Conservation (phyloP, 2,113 vertebrate genomes). For the Neodontobutis hainanensis region DNA sequence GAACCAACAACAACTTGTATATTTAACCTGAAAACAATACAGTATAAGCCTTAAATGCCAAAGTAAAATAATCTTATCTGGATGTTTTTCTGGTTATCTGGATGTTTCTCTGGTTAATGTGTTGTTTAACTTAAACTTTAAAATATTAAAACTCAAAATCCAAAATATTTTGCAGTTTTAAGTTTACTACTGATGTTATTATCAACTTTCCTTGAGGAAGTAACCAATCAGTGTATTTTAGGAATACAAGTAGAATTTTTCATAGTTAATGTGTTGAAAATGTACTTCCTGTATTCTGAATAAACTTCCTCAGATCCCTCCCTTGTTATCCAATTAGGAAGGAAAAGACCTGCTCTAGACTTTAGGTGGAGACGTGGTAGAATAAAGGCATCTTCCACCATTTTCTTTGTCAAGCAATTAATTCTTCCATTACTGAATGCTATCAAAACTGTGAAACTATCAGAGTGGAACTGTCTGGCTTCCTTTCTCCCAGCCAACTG, state of each 20-base stretch:
- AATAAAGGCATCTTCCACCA: not conserved
- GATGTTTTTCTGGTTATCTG: too few relatives aligned
- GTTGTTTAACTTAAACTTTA: slow-evolving; percentile 15
- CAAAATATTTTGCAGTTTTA: not conserved
- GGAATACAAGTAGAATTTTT: slow-evolving; percentile 18
- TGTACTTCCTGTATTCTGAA: slow-evolving; percentile 56
- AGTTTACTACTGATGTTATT: slow-evolving; percentile 13
- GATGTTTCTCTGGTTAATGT: slow-evolving; percentile 13
- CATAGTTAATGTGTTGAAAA: slow-evolving; percentile 55
- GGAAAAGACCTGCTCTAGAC: slow-evolving; percentile 42
- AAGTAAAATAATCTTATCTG: slow-evolving; percentile 9
- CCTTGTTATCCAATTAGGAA: slow-evolving; percentile 65
- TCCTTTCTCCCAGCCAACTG: slow-evolving; percentile 30
- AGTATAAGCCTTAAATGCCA: not conserved
- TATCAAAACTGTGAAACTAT: not conserved
- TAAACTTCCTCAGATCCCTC: slow-evolving; percentile 49
- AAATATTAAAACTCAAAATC: not conserved
- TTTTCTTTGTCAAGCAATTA: not conserved
- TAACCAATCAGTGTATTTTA: slow-evolving; percentile 32
- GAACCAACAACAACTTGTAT: slow-evolving; percentile 4
- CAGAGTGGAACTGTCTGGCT: slow-evolving; percentile 25
- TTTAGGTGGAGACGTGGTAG: slow-evolving; percentile 30
- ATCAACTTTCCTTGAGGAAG: too few relatives aligned
- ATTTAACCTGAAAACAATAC: slow-evolving; percentile 2
- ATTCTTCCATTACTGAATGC: not conserved